A percentile compares a stretch with the other conserved stretches of the same genome.
These are phyloP conservation scores for Scyliorhinus canicula DNA, from an alignment of 2,797 vertebrate species.

Conservation along the genomic window DNA sequence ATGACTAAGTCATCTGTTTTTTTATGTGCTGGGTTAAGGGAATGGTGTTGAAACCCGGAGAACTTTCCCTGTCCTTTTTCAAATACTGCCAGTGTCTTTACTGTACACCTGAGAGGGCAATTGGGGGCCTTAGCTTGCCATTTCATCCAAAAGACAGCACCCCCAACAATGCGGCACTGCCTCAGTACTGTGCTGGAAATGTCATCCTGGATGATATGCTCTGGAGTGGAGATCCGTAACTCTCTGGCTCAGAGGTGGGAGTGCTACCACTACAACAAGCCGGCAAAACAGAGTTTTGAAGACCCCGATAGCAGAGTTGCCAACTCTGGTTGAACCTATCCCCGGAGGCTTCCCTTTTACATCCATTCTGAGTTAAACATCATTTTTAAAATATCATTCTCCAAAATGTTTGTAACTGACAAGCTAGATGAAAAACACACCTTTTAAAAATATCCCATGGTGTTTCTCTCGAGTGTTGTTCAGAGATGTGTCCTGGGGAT, in stretches of 20 bases:
- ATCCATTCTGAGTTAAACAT: neutral
- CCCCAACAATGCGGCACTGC: neutral
- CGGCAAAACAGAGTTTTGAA: neutral
- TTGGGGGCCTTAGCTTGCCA: neutral
- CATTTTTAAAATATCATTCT: neutral
- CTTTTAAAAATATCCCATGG: neutral
- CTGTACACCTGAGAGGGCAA: neutral
- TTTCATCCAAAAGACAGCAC: neutral
- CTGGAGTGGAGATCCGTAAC: neutral
- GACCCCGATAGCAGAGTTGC: neutral
- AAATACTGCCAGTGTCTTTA: neutral
- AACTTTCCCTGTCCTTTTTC: neutral
- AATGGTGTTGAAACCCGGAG: neutral
- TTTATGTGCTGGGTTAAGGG: neutral
- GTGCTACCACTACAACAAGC: neutral
- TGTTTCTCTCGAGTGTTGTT: neutral
- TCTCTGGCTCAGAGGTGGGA: neutral
- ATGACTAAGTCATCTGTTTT: neutral
- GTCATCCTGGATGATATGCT: neutral
- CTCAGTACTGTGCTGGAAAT: neutral
- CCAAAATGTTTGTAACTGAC: neutral
- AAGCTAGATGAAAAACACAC: neutral
- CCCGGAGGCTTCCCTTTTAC: neutral
- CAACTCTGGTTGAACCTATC: neutral
- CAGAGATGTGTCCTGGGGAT: neutral